Percentiles rank a stretch among this genome's conserved stretches.
Conservation (phyloP, 2,888 invertebrate genomes). For the Drosophila paracracens region DNA sequence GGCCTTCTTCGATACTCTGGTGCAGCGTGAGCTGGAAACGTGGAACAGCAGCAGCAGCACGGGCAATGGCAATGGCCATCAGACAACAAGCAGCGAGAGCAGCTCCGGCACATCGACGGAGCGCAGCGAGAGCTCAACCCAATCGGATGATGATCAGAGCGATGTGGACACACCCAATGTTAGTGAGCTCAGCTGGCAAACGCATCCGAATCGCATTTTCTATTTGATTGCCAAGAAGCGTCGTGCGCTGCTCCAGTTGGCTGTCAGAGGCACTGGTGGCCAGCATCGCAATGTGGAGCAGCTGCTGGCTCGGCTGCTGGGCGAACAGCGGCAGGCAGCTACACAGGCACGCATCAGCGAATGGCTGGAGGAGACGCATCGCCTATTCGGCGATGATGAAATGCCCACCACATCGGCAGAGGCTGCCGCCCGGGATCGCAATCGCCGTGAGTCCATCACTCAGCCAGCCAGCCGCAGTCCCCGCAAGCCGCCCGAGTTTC, state of each 20-base stretch:
- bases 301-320: conserved; percentile 59
- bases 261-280: conserved; percentile 85
- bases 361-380: conserved; percentile 72
- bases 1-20: conserved; percentile 97
- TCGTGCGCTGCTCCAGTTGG: conserved; percentile 88
- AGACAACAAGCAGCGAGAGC: conserved; percentile 35
- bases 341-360: conserved; percentile 57
- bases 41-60: conserved; percentile 87
- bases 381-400: conserved; percentile 60
- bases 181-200: conserved; percentile 66
- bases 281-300: conserved; percentile 62
- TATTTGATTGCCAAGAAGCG: conserved; percentile 91
- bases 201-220: conserved; percentile 89
- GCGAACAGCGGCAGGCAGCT: conserved; percentile 76
- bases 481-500: conserved; percentile 43
- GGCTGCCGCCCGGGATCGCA: conserved; percentile 66
- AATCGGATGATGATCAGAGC: conserved; percentile 52
- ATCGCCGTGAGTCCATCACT: conserved; percentile 41
- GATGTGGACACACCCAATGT: conserved; percentile 65
- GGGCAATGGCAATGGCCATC: conserved; percentile 20
- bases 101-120: conserved; percentile 40
- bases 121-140: conserved; percentile 45
- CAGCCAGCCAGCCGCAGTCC: conserved; percentile 35
- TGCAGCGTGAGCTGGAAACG: conserved; percentile 95
- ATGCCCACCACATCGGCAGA: conserved; percentile 76